Evolutionary conservation across 2,113 vertebrate genomes (phyloP).

Genomic region (Mus spicilegus): DNA sequence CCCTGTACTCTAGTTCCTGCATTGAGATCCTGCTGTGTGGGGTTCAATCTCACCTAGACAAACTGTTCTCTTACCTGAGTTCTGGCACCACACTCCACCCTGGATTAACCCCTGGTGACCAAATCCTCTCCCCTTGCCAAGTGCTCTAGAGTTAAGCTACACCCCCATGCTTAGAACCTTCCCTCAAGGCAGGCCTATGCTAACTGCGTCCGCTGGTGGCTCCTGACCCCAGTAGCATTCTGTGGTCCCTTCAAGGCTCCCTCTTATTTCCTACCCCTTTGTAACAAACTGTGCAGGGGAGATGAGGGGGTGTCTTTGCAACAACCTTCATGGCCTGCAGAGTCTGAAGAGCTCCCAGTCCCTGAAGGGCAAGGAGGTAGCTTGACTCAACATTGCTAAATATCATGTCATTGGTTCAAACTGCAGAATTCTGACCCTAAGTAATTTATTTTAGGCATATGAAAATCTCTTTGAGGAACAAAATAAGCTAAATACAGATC

Average conservation of each 20-base stretch:
- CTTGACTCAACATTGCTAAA: neutral
- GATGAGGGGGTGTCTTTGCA: neutral
- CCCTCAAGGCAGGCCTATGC: neutral
- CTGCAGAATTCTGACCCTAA: neutral
- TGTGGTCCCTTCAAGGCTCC: neutral
- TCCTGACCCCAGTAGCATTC: neutral
- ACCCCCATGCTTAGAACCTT: neutral
- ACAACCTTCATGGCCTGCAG: neutral
- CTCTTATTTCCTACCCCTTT: neutral
- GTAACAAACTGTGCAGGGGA: neutral
- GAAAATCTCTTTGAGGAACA: neutral
- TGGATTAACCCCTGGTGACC: neutral
- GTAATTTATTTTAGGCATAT: neutral
- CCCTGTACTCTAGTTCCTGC: neutral
- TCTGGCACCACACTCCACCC: neutral
- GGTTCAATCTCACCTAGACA: neutral
- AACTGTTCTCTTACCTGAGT: neutral
- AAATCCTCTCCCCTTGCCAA: neutral
- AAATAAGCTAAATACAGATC: neutral
- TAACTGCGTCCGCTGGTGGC: neutral
- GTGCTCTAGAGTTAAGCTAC: neutral
- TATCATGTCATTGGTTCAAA: neutral
- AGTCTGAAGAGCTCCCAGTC: neutral
- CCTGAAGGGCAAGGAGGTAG: neutral
- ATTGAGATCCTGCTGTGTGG: neutral